Conservation (phyloP, 1,140 invertebrate genomes). For the Brachionus rotundiformis region DNA sequence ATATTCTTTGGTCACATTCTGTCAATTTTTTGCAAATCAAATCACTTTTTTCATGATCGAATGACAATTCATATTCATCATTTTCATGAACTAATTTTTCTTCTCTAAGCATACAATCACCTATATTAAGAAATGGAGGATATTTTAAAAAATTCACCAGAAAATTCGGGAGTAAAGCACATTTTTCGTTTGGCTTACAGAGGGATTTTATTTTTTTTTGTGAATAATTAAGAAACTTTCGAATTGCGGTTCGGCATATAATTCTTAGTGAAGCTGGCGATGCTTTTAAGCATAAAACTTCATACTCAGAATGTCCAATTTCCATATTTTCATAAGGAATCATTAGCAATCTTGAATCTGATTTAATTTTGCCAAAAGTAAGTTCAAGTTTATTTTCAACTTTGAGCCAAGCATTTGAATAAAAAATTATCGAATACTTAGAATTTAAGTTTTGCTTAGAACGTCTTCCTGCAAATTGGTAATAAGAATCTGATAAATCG, state of each 20-base stretch:
- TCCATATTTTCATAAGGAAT: constrained; percentile 18
- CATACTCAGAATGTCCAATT: background rate
- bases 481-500: background rate
- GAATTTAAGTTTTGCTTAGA: background rate
- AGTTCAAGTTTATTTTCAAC: background rate
- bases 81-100: constrained; percentile 44
- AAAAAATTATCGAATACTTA: constrained; percentile 3
- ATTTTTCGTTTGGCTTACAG: background rate
- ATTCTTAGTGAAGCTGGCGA: constrained; percentile 8
- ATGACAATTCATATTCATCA: background rate
- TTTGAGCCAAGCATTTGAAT: constrained; percentile 29
- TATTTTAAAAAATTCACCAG: constrained; percentile 23
- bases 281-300: constrained; percentile 25
- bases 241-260: background rate
- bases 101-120: constrained; percentile 16
- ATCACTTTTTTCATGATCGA: background rate
- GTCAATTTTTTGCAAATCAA: constrained; percentile 15
- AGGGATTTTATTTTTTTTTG: constrained; percentile 41
- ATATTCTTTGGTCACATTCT: background rate
- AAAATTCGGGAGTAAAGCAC: background rate
- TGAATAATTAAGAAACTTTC: constrained; percentile 13
- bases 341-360: background rate
- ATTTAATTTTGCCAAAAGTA: constrained; percentile 8
- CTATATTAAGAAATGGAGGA: constrained; percentile 18
- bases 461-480: constrained; percentile 3